Base-by-base conservation (phyloP, 2,113 vertebrate species). In the Thunnus thynnus region DNA sequence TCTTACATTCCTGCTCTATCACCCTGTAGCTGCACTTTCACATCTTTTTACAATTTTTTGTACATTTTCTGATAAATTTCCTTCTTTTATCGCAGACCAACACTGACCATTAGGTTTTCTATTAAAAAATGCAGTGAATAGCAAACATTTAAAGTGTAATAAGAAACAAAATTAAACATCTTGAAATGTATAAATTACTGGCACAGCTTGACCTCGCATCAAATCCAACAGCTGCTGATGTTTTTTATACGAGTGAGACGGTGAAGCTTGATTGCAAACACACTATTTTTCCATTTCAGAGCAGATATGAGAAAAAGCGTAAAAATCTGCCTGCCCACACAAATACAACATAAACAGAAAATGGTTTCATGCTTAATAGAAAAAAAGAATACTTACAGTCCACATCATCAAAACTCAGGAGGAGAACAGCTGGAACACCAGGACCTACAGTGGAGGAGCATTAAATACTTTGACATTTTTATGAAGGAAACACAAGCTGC, bases 401-500 rank as follows among this genome's bases (percentile, higher is more conserved):
- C 20, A 82, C 46, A 2, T 92, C 64, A 1, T 83, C 55, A 0
- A 94, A 69, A 44, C 68, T 84, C 0, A 92, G 75, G 0, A 93
- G 86, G 56, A 97, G 96, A 66, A 97, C 95, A 55, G 96, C 80
- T 25, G 97, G 98, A 57, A 97, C 91, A 1, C 95, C 96, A 14
- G 97, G 98, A 67, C 98, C 98, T 99, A 84, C 73, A 18, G 77
- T 2, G 0, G 7, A 17, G 47, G 27, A 5, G 2, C 36, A 41
- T 8, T 5, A 14, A 25, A 58, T 1, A 64, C 30, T 0, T 47
- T 56, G 20, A 11, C 14, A 1, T 4, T 32, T 36, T 56, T 16
- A 56, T 62, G n/a, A 30, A 48, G 32, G 10, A 12, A 46, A 72
- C 30, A 58, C 5, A 10, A 14, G 3, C 27, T 30, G 17, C 32